These are phyloP conservation scores for Aporrectodea caliginosa DNA, from an alignment of 1,140 invertebrate species.

Conservation along the genomic window DNA sequence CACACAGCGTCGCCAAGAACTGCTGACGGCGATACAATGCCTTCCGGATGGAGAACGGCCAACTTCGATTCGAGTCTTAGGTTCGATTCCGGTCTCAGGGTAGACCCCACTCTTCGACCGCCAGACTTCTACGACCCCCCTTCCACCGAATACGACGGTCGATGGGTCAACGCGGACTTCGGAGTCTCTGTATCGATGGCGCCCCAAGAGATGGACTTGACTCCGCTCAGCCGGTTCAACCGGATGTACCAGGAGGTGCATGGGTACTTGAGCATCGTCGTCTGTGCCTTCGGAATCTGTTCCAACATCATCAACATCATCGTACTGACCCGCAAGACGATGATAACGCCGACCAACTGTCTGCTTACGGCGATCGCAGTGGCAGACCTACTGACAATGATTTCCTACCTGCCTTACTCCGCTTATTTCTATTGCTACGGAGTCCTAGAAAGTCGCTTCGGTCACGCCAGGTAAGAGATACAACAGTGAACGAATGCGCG, in stretches of 20 bases:
- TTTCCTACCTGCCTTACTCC: conserved; percentile 78
- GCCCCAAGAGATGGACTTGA: too few relatives aligned
- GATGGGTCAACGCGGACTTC: too few relatives aligned
- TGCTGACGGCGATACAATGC: too few relatives aligned
- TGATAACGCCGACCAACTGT: conserved; percentile 77
- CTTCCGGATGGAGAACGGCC: too few relatives aligned
- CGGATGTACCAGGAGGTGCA: conserved; percentile 59
- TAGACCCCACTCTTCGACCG: too few relatives aligned
- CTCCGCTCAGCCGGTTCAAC: conserved; percentile 38
- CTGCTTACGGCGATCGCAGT: conserved; percentile 78
- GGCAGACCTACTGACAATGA: conserved; percentile 79
- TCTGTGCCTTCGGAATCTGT: conserved; percentile 81
- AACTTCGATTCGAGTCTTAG: too few relatives aligned
- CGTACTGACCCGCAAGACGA: conserved; percentile 78
- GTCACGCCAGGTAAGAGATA: conserved; percentile 22
- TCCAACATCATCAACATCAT: conserved; percentile 86
- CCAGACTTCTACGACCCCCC: too few relatives aligned
- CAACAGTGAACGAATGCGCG: too few relatives aligned
- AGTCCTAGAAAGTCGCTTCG: conserved; percentile 6
- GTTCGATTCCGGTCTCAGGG: too few relatives aligned
- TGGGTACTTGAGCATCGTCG: conserved; percentile 67
- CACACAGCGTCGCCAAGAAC: too few relatives aligned
- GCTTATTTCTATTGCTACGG: conserved; percentile 60
- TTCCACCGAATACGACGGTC: too few relatives aligned
- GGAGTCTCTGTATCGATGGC: too few relatives aligned